Evolutionary conservation across 1,140 invertebrate genomes (phyloP).

Genomic region (Hirudo medicinalis): DNA sequence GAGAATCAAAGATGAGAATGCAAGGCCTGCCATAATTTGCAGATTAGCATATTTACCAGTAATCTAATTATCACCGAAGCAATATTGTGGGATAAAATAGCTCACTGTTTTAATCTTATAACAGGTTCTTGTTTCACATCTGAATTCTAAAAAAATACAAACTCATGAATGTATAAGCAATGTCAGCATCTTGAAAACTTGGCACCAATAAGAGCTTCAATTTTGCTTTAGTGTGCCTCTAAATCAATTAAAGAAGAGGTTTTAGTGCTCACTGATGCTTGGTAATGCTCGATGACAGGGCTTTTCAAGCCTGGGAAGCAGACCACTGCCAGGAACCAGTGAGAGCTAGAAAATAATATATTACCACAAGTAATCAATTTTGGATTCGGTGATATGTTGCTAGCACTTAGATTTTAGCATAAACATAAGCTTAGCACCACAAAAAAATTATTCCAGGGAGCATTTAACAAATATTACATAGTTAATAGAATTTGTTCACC

Average conservation of each 20-base stretch:
- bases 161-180: background rate
- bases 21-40: constrained; percentile 50
- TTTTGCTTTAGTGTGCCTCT: background rate
- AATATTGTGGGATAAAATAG: background rate
- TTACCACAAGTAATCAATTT: background rate
- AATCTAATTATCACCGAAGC: background rate
- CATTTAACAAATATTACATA: no score
- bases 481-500: background rate
- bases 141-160: background rate
- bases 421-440: no score
- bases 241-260: background rate
- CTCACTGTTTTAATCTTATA: background rate
- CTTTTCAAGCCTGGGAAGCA: constrained; percentile 8
- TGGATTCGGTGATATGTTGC: no score
- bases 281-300: background rate
- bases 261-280: background rate
- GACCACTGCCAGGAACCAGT: constrained; percentile 17
- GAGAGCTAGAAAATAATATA: constrained; percentile 7
- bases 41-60: background rate
- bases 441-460: no score
- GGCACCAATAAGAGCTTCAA: background rate
- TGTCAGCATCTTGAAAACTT: background rate
- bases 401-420: no score
- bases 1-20: constrained; percentile 86
- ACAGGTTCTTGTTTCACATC: background rate